Conservation (phyloP, 37 sponge, comb jelly and placozoan genomes). For the Diacarnus erythraeanus region DNA sequence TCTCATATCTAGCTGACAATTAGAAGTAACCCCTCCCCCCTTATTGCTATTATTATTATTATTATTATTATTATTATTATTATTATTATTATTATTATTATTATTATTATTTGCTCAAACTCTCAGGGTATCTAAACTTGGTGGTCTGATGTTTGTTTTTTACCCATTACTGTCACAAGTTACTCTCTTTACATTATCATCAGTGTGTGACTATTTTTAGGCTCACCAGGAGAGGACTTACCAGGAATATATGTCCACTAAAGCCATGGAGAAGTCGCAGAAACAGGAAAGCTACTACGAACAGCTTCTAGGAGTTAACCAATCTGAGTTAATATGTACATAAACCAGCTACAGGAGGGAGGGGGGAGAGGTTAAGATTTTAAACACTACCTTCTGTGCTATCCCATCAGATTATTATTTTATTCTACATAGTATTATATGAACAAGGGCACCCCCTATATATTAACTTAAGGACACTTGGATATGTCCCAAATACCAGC, state of each 20-base stretch:
- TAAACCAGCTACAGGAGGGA: neutral
- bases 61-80: neutral
- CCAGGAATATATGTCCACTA: slow-evolving; percentile 73
- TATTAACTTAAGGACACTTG: no score
- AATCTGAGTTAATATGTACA: slow-evolving; percentile 68
- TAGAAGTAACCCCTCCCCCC: neutral
- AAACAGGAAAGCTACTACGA: slow-evolving; percentile 83
- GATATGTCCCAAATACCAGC: no score
- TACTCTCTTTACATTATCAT: no score
- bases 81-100: neutral
- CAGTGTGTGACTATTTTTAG: slow-evolving; percentile 38
- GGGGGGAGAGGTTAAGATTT: no score
- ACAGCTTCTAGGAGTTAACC: slow-evolving; percentile 47
- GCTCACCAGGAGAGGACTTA: slow-evolving; percentile 74
- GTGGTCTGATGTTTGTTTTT: no score
- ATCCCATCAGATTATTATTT: neutral
- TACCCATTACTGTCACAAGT: no score
- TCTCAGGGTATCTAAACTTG: no score
- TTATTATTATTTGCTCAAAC: neutral
- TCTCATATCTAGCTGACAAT: neutral
- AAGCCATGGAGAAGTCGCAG: slow-evolving; percentile 78
- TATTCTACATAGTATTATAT: no score
- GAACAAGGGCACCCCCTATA: neutral
- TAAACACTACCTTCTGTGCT: no score
- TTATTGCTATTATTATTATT: neutral